Evolutionary conservation across 1,140 invertebrate genomes (phyloP).

Genomic region (Eulimnadia texana): DNA sequence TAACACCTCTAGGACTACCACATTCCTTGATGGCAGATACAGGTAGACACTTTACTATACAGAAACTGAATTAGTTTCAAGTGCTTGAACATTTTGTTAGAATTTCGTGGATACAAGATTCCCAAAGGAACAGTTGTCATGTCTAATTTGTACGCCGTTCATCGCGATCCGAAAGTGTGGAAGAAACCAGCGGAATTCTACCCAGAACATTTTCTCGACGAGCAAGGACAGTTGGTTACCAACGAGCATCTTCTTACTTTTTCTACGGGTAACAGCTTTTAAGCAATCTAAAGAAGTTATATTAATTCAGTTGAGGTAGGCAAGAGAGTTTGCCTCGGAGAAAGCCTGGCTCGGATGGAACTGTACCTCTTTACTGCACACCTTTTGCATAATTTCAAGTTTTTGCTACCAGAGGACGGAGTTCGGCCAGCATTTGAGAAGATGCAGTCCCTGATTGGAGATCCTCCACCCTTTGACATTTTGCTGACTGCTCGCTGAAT

Average conservation of each 20-base stretch:
- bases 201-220: neutral
- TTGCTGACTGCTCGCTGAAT: too few relatives aligned
- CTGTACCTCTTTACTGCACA: neutral
- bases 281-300: too few relatives aligned
- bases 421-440: neutral
- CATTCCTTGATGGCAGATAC: neutral
- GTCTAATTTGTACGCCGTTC: neutral
- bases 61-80: too few relatives aligned
- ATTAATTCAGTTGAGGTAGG: neutral
- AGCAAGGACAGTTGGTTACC: neutral
- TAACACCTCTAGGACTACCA: neutral
- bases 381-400: neutral
- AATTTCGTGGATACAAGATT: neutral
- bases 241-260: neutral
- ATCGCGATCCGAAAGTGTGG: neutral
- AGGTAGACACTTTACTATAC: neutral
- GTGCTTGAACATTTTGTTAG: too few relatives aligned
- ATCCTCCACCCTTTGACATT: neutral
- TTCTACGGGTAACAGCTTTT: neutral
- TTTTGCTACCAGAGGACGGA: neutral
- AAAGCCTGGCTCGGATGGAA: neutral
- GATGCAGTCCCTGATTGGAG: neutral
- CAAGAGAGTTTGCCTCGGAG: neutral
- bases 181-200: neutral
- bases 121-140: neutral